Base-by-base conservation (phyloP, 2,888 invertebrate genomes). In the Pristionchus japonicus region DNA sequence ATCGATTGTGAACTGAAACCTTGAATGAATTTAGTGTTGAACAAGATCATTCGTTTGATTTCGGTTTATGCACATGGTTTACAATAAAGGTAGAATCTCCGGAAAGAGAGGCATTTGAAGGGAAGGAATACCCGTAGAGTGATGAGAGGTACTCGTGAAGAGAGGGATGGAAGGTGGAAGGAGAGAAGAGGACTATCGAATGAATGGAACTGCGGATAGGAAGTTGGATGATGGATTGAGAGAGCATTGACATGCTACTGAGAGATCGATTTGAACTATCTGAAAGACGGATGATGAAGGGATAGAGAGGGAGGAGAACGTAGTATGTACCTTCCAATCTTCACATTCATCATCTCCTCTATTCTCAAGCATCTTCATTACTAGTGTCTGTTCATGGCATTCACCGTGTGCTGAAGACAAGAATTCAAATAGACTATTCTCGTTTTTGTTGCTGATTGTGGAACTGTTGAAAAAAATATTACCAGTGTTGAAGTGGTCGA, bases 151-250 rank as follows among this genome's bases (percentile, higher is more conserved):
- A 52, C 52, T 52, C 52, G 52, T 52, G 17, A 52, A 52, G 52
- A 52, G 1, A 52, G 13, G 74, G n/a, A 74, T 11, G 74, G 31
- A 23, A 31, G 34, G 31, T 15, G 9, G 2, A 40, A 9, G 34
- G 74, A 34, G 40, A 27, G 31, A 23, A 11, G 13, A 27, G 27
- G 64, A 40, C 34, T 47, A 82, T 82, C 27, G 37, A 37, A 82
- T 31, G 80, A 84, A 84, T 1, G 84, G 84, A 84, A 84, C 84
- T 57, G 84, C 84, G 15, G 84, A 84, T n/a, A 84, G 61, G 37
- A 61, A 57, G 4, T 37, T 57, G 20, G 84, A 84, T 23, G 49
- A 52, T 31, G 52, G 37, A 43, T 34, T 40, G 37, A 84, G 61
- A 4, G 84, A 84, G 31, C 57, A 84, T 84, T 84, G 57, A 57